These are phyloP conservation scores for Melanogrammus aeglefinus DNA, from an alignment of 2,797 vertebrate species.

Conservation along the genomic window DNA sequence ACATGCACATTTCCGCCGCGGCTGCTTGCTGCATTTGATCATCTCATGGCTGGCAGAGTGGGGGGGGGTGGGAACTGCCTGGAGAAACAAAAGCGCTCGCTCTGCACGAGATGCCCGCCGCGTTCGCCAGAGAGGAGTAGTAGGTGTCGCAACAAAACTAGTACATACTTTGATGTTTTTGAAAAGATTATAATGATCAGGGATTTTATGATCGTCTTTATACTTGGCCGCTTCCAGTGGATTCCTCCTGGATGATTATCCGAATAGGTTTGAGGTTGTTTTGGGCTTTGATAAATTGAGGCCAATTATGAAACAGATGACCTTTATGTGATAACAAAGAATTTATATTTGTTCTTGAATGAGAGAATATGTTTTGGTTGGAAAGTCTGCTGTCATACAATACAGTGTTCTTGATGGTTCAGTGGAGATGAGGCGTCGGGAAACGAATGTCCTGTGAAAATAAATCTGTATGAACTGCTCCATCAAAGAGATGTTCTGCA, in stretches of 20 bases:
- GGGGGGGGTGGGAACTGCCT: conserved; percentile 35
- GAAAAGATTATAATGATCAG: background rate
- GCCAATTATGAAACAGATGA: conserved; percentile 2
- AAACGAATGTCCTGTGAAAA: background rate
- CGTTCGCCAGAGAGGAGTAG: background rate
- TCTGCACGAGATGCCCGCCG: conserved; percentile 16
- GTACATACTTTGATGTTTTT: background rate
- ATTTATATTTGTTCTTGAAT: background rate
- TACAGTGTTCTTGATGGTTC: background rate
- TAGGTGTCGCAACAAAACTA: background rate
- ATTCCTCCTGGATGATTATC: background rate
- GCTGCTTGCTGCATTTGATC: conserved; percentile 49
- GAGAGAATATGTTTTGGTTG: background rate
- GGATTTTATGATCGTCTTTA: background rate
- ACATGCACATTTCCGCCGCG: conserved; percentile 55
- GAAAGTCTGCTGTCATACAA: background rate
- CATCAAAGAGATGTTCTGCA: background rate
- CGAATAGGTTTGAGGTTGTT: background rate
- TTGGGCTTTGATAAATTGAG: background rate
- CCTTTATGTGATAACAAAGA: background rate
- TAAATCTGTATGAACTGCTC: background rate
- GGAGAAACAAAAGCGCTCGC: conserved; percentile 21
- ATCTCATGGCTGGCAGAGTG: conserved; percentile 45
- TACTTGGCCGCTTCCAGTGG: background rate
- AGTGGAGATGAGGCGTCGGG: background rate